phyloP scores from a whole-genome alignment of 2,113 vertebrate species.

The Bothrops jararaca region DNA sequence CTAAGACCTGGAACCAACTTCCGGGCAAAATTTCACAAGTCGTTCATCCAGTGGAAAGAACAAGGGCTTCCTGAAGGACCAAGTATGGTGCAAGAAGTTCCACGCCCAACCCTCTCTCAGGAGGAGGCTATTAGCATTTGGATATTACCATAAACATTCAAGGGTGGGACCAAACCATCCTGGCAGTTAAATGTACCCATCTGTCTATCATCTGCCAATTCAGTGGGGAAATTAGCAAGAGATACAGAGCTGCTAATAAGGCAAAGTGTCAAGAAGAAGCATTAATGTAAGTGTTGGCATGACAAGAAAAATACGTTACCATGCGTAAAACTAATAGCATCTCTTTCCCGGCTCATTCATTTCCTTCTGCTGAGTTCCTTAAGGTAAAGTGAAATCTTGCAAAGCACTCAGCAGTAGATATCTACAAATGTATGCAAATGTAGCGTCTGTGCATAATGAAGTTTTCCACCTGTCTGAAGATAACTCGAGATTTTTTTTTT shows the following conservation, averaged over 20 bases:
- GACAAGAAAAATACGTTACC: slow-evolving; percentile 42
- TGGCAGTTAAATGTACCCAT: slow-evolving; percentile 43
- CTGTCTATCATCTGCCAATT: slow-evolving; percentile 54
- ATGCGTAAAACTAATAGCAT: slow-evolving; percentile 22
- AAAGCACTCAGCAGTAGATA: not conserved
- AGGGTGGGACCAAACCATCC: slow-evolving; percentile 17
- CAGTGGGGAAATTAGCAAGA: slow-evolving; percentile 49
- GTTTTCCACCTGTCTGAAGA: not conserved
- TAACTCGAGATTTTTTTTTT: not conserved
- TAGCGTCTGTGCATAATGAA: slow-evolving; percentile 14
- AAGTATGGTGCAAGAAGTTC: not conserved
- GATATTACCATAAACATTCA: slow-evolving; percentile 27
- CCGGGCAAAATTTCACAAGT: not conserved
- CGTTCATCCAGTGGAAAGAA: not conserved
- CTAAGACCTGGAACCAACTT: not conserved
- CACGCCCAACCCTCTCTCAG: slow-evolving; percentile 9
- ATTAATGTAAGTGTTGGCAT: slow-evolving; percentile 37
- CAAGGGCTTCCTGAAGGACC: not conserved
- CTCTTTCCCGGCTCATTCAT: slow-evolving; percentile 11
- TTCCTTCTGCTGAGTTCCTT: slow-evolving; percentile 34
- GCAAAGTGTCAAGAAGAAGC: slow-evolving; percentile 48
- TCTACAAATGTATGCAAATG: slow-evolving; percentile 28
- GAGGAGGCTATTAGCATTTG: slow-evolving; percentile 41
- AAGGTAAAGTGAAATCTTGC: slow-evolving; percentile 37
- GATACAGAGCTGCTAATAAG: slow-evolving; percentile 57